These are phyloP conservation scores for Thamnophis elegans DNA, from an alignment of 2,797 vertebrate genomes.

Conservation along the genomic window DNA sequence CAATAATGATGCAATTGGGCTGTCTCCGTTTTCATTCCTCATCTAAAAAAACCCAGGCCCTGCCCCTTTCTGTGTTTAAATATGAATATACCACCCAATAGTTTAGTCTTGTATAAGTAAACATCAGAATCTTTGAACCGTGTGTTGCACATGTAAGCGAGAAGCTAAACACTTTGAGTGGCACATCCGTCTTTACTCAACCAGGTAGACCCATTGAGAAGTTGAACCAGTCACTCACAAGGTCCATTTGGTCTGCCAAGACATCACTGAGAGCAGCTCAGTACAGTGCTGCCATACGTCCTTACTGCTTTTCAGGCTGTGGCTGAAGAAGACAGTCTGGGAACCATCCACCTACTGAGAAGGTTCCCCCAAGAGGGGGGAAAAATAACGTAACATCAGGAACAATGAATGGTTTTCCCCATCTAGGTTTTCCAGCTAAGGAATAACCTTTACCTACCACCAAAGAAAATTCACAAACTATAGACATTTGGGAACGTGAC, in stretches of 20 bases:
- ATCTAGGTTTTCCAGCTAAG: not conserved
- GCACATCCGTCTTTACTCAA: conserved; percentile 18
- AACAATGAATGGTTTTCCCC: not conserved
- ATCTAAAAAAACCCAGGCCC: not conserved
- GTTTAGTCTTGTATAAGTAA: conserved; percentile 26
- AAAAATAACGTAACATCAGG: not conserved
- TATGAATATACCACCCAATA: conserved; percentile 34
- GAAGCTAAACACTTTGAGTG: conserved; percentile 20
- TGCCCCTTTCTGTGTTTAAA: not conserved
- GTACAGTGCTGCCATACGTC: conserved; percentile 43
- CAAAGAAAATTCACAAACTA: not conserved
- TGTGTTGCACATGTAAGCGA: conserved; percentile 25
- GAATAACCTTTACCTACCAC: not conserved
- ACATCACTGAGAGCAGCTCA: conserved; percentile 35
- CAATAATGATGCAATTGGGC: conserved; percentile 11
- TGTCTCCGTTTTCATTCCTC: not conserved
- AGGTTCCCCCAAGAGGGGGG: not conserved
- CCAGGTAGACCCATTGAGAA: conserved; percentile 15
- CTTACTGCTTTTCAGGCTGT: conserved; percentile 35
- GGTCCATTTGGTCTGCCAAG: conserved; percentile 24
- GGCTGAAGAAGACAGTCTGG: not conserved
- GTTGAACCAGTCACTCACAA: conserved; percentile 19
- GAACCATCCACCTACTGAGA: not conserved
- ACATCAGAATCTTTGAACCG: conserved; percentile 2
- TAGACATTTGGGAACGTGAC: not conserved